Conservation (phyloP, 2,888 invertebrate genomes). For the Caenorhabditis becei region DNA sequence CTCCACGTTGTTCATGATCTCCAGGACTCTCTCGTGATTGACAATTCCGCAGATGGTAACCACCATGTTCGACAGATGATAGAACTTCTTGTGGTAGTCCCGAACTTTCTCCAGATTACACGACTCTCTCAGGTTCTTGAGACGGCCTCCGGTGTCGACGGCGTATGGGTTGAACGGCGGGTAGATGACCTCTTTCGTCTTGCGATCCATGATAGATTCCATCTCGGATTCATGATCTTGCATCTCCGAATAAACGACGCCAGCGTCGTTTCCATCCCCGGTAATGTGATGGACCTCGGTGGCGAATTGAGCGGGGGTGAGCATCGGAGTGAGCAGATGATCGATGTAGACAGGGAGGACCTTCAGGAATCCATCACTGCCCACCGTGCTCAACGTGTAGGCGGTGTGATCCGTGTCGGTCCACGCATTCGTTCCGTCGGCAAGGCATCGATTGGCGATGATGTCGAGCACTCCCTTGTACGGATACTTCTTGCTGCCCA, state of each 20-base stretch:
- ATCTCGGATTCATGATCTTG: conserved; percentile 83
- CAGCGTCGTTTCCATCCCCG: conserved; percentile 91
- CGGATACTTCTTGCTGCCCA: conserved; percentile 92
- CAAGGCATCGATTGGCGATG: conserved; percentile 86
- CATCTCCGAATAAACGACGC: conserved; percentile 97
- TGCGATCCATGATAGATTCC: conserved; percentile 77
- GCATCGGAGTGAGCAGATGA: conserved; percentile 90
- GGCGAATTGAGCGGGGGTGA: conserved; percentile 89
- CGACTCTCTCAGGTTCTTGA: conserved; percentile 90
- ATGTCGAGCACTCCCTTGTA: conserved; percentile 86
- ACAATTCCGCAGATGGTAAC: conserved; percentile 90
- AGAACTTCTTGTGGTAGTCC: conserved; percentile 90
- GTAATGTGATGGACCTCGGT: conserved; percentile 95
- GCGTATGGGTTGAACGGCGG: conserved; percentile 90
- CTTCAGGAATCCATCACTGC: conserved; percentile 90
- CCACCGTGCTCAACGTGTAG: conserved; percentile 92
- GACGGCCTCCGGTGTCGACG: conserved; percentile 90
- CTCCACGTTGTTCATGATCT: conserved; percentile 87
- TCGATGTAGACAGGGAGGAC: conserved; percentile 93
- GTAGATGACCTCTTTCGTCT: conserved; percentile 83
- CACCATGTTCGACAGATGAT: conserved; percentile 91
- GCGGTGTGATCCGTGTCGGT: conserved; percentile 91
- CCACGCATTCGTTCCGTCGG: conserved; percentile 91
- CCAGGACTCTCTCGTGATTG: conserved; percentile 86
- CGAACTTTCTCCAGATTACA: conserved; percentile 89